These are phyloP conservation scores for Oscheius sp. DNA, from an alignment of 2,888 invertebrate species.

Conservation along the genomic window DNA sequence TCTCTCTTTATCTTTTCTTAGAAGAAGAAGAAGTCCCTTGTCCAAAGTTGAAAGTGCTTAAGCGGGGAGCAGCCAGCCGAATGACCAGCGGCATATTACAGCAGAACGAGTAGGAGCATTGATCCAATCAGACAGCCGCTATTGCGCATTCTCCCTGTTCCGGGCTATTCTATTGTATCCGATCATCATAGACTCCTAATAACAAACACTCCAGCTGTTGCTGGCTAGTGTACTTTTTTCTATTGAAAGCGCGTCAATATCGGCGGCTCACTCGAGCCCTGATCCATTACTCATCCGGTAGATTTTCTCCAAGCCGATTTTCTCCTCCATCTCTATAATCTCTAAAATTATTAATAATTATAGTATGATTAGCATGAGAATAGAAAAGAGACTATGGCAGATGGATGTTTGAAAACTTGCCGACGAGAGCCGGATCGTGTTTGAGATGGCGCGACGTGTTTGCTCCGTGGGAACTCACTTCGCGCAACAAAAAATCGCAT, in stretches of 20 bases:
- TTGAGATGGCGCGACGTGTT: slow-evolving; percentile 33
- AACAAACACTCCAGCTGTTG: too few relatives aligned
- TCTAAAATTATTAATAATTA: neutral
- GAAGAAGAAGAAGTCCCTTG: neutral
- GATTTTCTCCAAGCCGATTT: neutral
- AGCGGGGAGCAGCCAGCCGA: slow-evolving; percentile 18
- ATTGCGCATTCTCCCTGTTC: slow-evolving; percentile 1
- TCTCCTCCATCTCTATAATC: neutral
- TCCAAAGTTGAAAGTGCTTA: slow-evolving; percentile 31
- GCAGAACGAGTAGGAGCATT: neutral
- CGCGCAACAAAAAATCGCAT: slow-evolving; percentile 22
- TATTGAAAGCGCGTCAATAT: neutral
- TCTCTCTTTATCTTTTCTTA: neutral
- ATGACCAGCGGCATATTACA: slow-evolving; percentile 24
- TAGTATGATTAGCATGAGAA: slow-evolving; percentile 1
- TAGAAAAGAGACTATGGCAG: neutral
- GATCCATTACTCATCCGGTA: neutral
- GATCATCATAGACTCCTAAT: too few relatives aligned
- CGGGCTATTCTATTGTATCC: too few relatives aligned
- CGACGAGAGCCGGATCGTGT: slow-evolving; percentile 30
- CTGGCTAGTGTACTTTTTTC: neutral
- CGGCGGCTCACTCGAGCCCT: neutral
- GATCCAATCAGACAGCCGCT: slow-evolving; percentile 23
- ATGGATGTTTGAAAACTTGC: slow-evolving; percentile 25
- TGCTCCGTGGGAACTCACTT: slow-evolving; percentile 29